Conservation (phyloP, 1,140 invertebrate genomes). For the Bombus superbus region DNA sequence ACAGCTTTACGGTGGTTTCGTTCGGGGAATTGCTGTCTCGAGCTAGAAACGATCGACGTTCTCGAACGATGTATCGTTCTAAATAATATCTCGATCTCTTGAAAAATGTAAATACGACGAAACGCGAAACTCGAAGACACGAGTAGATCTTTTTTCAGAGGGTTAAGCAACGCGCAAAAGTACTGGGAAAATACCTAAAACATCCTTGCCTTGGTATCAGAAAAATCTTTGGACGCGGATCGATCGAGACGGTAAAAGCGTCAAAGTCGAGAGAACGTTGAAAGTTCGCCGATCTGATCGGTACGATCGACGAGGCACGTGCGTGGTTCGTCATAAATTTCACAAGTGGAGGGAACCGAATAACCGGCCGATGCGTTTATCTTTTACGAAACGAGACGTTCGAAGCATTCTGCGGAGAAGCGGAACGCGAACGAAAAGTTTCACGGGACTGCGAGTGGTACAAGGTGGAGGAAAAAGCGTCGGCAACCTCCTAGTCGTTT, state of each 20-base stretch:
- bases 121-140: no score
- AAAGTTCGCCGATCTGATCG: not conserved
- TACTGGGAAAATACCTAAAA: no score
- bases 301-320: not conserved
- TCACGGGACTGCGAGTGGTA: not conserved
- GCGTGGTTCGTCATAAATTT: not conserved
- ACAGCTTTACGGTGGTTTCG: no score
- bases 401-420: not conserved
- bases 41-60: no score
- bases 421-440: constrained; percentile 5
- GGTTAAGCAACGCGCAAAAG: no score
- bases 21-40: no score
- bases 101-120: no score
- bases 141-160: no score
- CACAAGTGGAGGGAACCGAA: no score
- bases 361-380: not conserved
- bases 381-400: not conserved
- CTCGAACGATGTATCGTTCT: no score
- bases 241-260: not conserved
- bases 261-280: not conserved
- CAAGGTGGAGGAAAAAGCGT: not conserved
- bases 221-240: not conserved
- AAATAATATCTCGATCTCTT: no score
- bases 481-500: constrained; percentile 23
- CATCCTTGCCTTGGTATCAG: not conserved